These are phyloP conservation scores for Eurypyga helias DNA, from an alignment of 2,113 vertebrate genomes.

Conservation along the genomic window DNA sequence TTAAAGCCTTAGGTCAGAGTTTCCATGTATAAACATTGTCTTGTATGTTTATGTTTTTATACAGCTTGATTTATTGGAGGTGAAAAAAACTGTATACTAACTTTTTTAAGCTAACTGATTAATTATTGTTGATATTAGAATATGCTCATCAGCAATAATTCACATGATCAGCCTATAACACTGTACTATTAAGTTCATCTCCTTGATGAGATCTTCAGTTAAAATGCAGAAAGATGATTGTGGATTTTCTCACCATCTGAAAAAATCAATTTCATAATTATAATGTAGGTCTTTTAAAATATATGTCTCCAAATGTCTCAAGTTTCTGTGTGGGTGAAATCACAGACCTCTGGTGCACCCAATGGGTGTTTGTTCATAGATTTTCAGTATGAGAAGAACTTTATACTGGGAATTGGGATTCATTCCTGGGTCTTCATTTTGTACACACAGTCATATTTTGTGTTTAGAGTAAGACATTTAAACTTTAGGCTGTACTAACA, in stretches of 20 bases:
- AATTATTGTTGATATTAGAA: conserved; percentile 32
- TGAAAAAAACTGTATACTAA: conserved; percentile 44
- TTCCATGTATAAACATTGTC: conserved; percentile 62
- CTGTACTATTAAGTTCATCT: not conserved
- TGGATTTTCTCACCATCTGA: not conserved
- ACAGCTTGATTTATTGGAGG: conserved; percentile 61
- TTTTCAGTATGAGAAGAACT: not conserved
- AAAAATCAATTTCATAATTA: not conserved
- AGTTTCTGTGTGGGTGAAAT: not conserved
- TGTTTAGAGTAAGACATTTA: not conserved
- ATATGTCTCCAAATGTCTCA: not conserved
- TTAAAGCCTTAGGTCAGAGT: conserved; percentile 48
- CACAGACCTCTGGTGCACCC: not conserved
- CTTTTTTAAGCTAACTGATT: conserved; percentile 23
- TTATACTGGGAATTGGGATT: not conserved
- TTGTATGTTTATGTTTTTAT: conserved; percentile 26
- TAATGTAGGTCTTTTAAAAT: not conserved
- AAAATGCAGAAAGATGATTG: not conserved
- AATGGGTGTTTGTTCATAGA: not conserved
- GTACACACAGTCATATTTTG: not conserved
- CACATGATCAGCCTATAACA: not conserved
- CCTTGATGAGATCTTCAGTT: not conserved
- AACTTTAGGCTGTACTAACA: not conserved
- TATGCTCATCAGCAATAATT: not conserved
- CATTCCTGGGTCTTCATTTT: not conserved